Percentiles rank a stretch among this genome's conserved stretches.
phyloP scores from a whole-genome alignment of 2,113 vertebrate species.

The Calyptommatus sinebrachiatus region DNA sequence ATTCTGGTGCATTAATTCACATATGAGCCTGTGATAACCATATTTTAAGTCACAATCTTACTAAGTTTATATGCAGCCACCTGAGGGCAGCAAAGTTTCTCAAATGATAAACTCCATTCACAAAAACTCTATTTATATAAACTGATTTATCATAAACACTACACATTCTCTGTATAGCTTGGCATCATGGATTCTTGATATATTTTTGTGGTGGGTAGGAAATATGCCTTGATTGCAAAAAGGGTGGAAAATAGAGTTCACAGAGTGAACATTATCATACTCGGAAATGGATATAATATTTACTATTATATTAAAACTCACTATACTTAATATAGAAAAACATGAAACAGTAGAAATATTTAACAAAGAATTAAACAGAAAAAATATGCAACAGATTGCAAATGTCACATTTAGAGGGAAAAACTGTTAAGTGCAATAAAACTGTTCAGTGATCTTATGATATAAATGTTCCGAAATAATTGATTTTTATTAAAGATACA shows the following conservation, averaged over 20 bases:
- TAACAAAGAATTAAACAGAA: no score
- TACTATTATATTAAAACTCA: not conserved
- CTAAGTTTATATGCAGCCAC: slow-evolving; percentile 15
- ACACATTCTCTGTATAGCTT: no score
- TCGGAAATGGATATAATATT: not conserved
- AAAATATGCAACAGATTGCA: no score
- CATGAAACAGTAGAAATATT: no score
- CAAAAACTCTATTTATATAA: slow-evolving; percentile 11
- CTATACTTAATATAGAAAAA: no score
- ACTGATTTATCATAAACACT: not conserved
- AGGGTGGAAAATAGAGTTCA: not conserved
- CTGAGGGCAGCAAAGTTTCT: slow-evolving; percentile 44
- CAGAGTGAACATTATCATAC: not conserved
- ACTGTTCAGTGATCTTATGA: no score
- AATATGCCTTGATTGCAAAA: not conserved
- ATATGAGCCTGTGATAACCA: not conserved
- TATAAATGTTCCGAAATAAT: no score
- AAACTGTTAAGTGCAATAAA: no score
- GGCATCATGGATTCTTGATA: not conserved
- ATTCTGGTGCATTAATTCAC: not conserved
- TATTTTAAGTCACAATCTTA: not conserved
- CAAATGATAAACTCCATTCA: slow-evolving; percentile 21
- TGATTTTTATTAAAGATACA: no score
- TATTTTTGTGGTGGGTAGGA: not conserved
- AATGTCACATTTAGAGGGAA: no score